Percentiles rank a stretch among this genome's conserved stretches.
These are phyloP conservation scores for Thereva nobilitata DNA, from an alignment of 2,888 invertebrate species.

Conservation along the genomic window DNA sequence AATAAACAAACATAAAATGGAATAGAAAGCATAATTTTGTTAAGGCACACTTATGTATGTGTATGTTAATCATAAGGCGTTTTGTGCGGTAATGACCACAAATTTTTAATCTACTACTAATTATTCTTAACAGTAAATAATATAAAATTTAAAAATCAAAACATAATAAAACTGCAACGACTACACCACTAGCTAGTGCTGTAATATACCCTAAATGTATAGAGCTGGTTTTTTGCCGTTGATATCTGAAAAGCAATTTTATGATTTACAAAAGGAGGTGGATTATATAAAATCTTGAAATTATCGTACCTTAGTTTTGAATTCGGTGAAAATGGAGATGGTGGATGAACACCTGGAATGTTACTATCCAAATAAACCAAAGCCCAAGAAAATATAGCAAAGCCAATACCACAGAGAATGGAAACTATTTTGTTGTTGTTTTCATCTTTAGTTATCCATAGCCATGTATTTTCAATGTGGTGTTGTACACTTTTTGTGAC, in stretches of 20 bases:
- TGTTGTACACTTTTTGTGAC: slow-evolving; percentile 46
- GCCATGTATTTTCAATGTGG: slow-evolving; percentile 45
- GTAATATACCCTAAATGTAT: slow-evolving; percentile 61
- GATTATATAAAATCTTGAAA: not conserved
- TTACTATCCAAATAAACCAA: slow-evolving; percentile 67
- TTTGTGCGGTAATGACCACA: too few species aligned
- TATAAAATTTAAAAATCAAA: slow-evolving; percentile 43
- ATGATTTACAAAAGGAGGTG: slow-evolving; percentile 5
- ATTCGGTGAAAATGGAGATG: slow-evolving; percentile 63
- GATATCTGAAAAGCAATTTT: slow-evolving; percentile 46
- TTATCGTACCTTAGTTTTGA: slow-evolving; percentile 57
- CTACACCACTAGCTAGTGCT: slow-evolving; percentile 59
- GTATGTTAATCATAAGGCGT: too few species aligned
- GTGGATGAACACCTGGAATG: slow-evolving; percentile 65
- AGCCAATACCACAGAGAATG: slow-evolving; percentile 59
- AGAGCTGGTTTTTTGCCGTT: slow-evolving; percentile 50
- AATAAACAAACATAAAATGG: too few species aligned
- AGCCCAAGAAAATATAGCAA: slow-evolving; percentile 63
- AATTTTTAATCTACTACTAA: not conserved
- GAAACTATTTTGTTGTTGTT: slow-evolving; percentile 47
- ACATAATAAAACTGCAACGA: slow-evolving; percentile 58
- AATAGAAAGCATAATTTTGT: too few species aligned
- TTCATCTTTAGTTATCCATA: slow-evolving; percentile 49
- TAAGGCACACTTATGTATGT: too few species aligned
- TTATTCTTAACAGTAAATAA: not conserved